phyloP scores from a whole-genome alignment of 2,797 vertebrate genomes.

The Mus spretus region DNA sequence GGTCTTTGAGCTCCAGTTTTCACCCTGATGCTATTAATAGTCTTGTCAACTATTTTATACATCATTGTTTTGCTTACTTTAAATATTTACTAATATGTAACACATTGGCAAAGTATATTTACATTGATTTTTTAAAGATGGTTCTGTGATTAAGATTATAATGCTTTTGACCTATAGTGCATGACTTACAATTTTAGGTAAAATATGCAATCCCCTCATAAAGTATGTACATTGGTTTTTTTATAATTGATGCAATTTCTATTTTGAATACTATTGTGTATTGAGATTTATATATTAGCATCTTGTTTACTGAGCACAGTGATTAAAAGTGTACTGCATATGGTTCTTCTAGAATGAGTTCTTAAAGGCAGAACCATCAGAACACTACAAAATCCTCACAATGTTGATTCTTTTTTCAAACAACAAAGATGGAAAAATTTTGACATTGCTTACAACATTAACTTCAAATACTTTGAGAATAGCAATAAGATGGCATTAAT shows the following conservation, averaged over 20 bases:
- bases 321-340: neutral
- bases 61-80: neutral
- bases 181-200: neutral
- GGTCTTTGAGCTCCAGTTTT: neutral
- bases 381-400: neutral
- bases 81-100: neutral
- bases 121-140: neutral
- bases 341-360: constrained; percentile 38
- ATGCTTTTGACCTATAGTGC: neutral
- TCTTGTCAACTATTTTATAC: neutral
- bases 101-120: neutral
- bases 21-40: neutral
- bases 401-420: neutral
- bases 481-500: constrained; percentile 11
- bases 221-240: neutral
- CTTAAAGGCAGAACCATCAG: neutral
- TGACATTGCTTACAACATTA: constrained; percentile 71
- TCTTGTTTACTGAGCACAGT: neutral
- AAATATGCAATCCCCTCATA: neutral
- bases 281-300: neutral
- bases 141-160: neutral
- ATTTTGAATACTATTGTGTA: neutral
- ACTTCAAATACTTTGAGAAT: constrained; percentile 64
- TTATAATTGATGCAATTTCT: neutral
- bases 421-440: neutral